phyloP scores from a whole-genome alignment of 2,797 vertebrate genomes.

The Scomberomorus guttatus region DNA sequence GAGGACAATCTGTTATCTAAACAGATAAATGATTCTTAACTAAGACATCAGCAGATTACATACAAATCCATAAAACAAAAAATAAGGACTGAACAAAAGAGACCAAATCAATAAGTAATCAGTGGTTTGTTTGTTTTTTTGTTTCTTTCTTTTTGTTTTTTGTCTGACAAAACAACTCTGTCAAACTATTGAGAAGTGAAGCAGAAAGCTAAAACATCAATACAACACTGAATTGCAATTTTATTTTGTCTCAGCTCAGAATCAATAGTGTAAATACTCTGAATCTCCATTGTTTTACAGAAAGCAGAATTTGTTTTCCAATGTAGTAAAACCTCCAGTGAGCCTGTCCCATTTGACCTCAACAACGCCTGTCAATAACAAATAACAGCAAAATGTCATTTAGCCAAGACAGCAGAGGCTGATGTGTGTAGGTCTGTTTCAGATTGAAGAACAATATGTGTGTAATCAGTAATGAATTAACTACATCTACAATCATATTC shows the following conservation, averaged over 20 bases:
- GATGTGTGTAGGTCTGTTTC: not conserved
- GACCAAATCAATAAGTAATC: not conserved
- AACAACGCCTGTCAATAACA: not conserved
- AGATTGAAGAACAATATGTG: too few relatives aligned
- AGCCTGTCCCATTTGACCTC: not conserved
- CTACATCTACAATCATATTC: too few relatives aligned
- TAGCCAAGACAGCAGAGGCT: not conserved
- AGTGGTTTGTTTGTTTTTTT: not conserved
- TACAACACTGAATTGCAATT: not conserved
- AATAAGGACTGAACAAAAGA: not conserved
- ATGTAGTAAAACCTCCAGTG: constrained; percentile 1
- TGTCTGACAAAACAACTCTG: constrained; percentile 6
- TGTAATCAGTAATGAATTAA: not conserved
- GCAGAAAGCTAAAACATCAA: constrained; percentile 28
- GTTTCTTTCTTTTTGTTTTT: not conserved
- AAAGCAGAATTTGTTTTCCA: constrained; percentile 11
- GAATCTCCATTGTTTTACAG: constrained; percentile 11
- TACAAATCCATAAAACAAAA: not conserved
- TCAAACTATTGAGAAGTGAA: constrained; percentile 2
- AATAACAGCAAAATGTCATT: not conserved
- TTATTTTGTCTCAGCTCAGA: constrained; percentile 12
- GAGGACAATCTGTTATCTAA: not conserved
- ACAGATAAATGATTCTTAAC: not conserved
- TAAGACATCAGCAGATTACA: not conserved
- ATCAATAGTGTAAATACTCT: constrained; percentile 23